These are phyloP conservation scores for Oeneis ivallda DNA, from an alignment of 2,888 invertebrate species.

Conservation along the genomic window DNA sequence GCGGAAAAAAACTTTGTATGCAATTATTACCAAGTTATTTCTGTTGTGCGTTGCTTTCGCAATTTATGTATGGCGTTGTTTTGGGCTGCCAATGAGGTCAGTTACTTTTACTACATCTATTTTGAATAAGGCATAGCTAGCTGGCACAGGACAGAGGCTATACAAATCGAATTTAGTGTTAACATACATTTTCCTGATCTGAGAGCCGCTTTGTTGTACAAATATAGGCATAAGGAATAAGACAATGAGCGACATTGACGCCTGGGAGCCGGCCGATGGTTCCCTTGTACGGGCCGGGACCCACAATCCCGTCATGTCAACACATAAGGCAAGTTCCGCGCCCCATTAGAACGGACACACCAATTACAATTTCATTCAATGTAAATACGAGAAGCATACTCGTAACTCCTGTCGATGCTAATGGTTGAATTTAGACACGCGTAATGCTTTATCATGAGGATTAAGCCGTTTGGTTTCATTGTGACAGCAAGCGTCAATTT, in stretches of 20 bases:
- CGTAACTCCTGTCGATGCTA: constrained; percentile 57
- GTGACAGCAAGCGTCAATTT: constrained; percentile 57
- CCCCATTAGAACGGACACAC: constrained; percentile 58
- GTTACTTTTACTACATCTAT: too few species aligned
- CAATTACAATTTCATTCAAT: constrained; percentile 79
- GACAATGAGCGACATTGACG: constrained; percentile 66
- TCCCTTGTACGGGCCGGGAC: constrained; percentile 56
- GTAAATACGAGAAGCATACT: constrained; percentile 63
- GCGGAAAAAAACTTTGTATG: too few species aligned
- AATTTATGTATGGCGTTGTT: too few species aligned
- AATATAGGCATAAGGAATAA: constrained; percentile 55
- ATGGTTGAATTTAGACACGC: constrained; percentile 68
- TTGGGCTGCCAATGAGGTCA: too few species aligned
- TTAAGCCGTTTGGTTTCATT: constrained; percentile 64
- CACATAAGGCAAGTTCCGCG: constrained; percentile 60
- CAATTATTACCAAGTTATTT: too few species aligned
- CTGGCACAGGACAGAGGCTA: constrained; percentile 19
- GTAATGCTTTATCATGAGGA: constrained; percentile 67
- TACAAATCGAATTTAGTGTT: constrained; percentile 25
- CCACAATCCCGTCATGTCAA: constrained; percentile 52
- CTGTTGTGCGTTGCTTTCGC: too few species aligned
- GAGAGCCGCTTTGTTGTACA: constrained; percentile 48
- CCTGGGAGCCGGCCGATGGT: constrained; percentile 47
- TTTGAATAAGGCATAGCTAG: neutral
- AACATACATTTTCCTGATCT: constrained; percentile 28